phyloP scores from a whole-genome alignment of 2,888 invertebrate genomes.

The Hydrotaea diabolus region DNA sequence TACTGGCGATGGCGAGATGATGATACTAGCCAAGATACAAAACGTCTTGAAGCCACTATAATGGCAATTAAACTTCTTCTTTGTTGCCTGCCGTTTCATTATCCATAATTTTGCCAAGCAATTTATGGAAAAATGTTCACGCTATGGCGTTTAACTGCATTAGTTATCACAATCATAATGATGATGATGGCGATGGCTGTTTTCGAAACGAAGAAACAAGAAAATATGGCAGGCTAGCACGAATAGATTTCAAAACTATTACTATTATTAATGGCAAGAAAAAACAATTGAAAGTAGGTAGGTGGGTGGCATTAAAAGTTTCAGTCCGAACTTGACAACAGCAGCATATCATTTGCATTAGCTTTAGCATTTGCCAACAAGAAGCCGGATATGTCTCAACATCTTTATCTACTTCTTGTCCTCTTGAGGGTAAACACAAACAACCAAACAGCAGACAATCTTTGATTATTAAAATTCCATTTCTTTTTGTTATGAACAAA shows the following conservation, averaged over 20 bases:
- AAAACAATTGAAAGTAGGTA: not conserved
- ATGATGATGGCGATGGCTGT: not conserved
- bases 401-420: not conserved
- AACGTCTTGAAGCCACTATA: not conserved
- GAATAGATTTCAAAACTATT: not conserved
- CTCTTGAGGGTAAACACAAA: not conserved
- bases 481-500: not conserved
- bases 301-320: not conserved
- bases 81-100: not conserved
- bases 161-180: not conserved
- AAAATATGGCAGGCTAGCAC: not conserved
- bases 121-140: not conserved
- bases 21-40: not conserved
- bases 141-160: not conserved
- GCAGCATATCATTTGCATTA: not conserved
- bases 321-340: not conserved
- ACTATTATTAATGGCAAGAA: not conserved
- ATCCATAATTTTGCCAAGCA: not conserved
- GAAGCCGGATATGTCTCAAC: not conserved
- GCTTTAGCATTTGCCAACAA: not conserved
- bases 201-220: not conserved
- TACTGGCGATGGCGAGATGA: not conserved
- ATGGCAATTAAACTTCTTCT: slow-evolving; percentile 3
- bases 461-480: too few relatives aligned
- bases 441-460: not conserved